phyloP scores from a whole-genome alignment of 2,888 invertebrate species.

The Hirudinaria manillensis region DNA sequence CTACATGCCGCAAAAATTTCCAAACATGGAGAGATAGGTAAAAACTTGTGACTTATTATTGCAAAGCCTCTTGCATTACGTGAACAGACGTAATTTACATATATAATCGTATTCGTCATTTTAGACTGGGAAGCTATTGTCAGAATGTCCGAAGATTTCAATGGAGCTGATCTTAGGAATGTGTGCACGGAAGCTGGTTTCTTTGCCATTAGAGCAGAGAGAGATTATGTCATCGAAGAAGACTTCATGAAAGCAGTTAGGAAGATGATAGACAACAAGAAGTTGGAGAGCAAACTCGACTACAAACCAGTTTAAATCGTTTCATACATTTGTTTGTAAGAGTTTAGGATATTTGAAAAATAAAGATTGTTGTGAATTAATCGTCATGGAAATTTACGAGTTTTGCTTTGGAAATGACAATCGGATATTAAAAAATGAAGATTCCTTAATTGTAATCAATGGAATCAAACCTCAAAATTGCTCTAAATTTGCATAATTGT shows the following conservation, averaged over 20 bases:
- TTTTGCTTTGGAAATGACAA: too few species aligned
- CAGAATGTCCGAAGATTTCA: conserved; percentile 94
- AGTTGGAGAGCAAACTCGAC: conserved; percentile 94
- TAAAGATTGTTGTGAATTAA: too few species aligned
- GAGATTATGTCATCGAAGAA: conserved; percentile 95
- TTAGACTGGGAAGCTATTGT: conserved; percentile 93
- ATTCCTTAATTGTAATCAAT: too few species aligned
- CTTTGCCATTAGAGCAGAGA: conserved; percentile 93
- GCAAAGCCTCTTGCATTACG: background rate
- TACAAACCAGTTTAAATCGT: conserved; percentile 83
- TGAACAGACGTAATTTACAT: too few species aligned
- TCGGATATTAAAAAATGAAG: too few species aligned
- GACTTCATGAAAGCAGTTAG: conserved; percentile 99
- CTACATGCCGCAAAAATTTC: conserved; percentile 93
- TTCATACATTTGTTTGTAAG: background rate
- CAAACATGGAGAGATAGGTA: conserved; percentile 93
- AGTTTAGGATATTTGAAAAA: too few species aligned
- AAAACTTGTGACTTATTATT: conserved; percentile 35
- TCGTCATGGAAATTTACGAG: too few species aligned
- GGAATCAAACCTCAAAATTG: too few species aligned
- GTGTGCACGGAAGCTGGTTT: conserved; percentile 97
- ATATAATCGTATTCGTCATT: too few species aligned
- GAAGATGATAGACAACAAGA: conserved; percentile 97
- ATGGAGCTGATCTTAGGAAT: conserved; percentile 95
- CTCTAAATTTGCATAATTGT: too few species aligned